These are phyloP conservation scores for Struthidea cinerea DNA, from an alignment of 2,113 vertebrate genomes.

Conservation along the genomic window DNA sequence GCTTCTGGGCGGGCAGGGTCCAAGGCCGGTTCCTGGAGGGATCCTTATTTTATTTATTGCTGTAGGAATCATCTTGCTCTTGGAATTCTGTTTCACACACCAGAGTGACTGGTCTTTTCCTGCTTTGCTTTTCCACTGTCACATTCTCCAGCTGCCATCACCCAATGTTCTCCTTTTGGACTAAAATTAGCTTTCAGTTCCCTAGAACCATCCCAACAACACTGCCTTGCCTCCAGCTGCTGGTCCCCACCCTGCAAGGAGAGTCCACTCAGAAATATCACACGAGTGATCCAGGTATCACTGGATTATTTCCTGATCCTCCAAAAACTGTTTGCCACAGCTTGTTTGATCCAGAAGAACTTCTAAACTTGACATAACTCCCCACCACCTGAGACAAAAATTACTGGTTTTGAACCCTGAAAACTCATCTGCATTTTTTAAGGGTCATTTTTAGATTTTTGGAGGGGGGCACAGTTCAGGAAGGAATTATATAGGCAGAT, in stretches of 20 bases:
- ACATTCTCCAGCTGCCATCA: neutral
- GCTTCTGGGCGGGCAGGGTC: neutral
- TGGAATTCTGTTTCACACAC: neutral
- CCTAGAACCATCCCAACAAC: neutral
- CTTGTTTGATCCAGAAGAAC: neutral
- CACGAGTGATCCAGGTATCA: neutral
- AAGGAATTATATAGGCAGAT: neutral
- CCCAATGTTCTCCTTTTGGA: neutral
- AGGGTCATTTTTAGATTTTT: neutral
- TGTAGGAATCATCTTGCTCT: neutral
- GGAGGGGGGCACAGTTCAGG: neutral
- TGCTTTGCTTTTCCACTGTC: neutral
- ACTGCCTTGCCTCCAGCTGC: neutral
- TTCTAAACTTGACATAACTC: neutral
- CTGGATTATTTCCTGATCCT: neutral
- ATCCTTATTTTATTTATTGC: fast-evolving
- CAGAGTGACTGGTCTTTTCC: neutral
- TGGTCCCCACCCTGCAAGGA: neutral
- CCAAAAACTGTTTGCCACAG: neutral
- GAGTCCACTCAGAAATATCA: neutral
- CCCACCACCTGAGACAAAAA: neutral
- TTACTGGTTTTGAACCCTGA: neutral
- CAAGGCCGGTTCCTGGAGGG: neutral
- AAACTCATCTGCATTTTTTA: neutral
- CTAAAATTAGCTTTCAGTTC: neutral